A percentile compares a stretch with the other conserved stretches of the same genome.
These are phyloP conservation scores for Dolichallabes microphthalmus DNA, from an alignment of 2,113 vertebrate species.

Conservation along the genomic window DNA sequence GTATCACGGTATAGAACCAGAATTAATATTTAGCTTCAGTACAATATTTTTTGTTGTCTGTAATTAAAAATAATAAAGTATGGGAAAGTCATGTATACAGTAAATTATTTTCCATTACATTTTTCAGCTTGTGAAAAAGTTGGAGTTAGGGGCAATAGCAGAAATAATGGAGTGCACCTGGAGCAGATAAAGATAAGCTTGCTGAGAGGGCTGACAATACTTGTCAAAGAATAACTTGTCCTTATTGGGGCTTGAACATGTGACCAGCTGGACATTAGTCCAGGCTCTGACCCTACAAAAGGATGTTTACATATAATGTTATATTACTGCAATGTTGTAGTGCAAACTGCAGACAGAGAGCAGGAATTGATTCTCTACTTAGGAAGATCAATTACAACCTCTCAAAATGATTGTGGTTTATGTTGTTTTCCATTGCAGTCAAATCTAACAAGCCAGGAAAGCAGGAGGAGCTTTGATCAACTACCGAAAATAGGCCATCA, in stretches of 20 bases:
- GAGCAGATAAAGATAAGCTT: background rate
- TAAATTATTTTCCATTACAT: background rate
- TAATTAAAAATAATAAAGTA: background rate
- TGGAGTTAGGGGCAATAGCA: background rate
- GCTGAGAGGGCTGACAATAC: background rate
- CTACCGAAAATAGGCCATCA: no score
- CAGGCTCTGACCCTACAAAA: no score
- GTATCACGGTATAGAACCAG: background rate
- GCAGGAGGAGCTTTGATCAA: no score
- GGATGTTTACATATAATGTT: no score
- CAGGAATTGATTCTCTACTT: no score
- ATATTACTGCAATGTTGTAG: no score
- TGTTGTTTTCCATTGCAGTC: no score
- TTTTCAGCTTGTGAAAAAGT: background rate
- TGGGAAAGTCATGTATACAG: background rate
- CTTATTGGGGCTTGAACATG: background rate
- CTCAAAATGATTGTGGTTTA: no score
- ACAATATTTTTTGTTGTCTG: background rate
- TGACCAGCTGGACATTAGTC: background rate
- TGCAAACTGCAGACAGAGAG: no score
- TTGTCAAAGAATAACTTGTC: background rate
- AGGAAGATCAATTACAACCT: no score
- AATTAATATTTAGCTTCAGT: background rate
- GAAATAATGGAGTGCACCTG: background rate
- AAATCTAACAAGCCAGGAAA: no score